A percentile compares a stretch with the other conserved stretches of the same genome.
Evolutionary conservation across 1,140 invertebrate genomes (phyloP).

Genomic region (Ooceraea biroi): DNA sequence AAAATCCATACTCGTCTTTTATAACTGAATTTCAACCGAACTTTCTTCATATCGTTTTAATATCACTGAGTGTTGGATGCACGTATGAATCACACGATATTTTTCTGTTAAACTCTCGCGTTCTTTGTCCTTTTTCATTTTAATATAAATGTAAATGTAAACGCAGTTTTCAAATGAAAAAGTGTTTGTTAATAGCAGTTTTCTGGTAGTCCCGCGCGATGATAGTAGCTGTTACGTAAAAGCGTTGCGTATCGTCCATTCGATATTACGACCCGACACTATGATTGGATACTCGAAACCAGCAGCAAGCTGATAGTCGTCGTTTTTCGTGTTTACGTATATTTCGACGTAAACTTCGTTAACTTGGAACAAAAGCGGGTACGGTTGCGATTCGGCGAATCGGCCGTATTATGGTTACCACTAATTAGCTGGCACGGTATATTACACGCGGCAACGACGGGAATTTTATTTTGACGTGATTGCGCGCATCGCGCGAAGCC

Average conservation of each 20-base stretch:
- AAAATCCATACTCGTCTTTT: neutral
- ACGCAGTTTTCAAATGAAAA: neutral
- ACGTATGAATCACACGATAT: neutral
- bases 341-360: slow-evolving; percentile 41
- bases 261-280: too few relatives aligned
- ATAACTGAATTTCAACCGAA: slow-evolving; percentile 31
- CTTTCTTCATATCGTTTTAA: neutral
- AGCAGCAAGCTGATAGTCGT: slow-evolving; percentile 24
- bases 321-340: neutral
- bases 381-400: slow-evolving; percentile 6
- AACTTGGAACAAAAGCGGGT: slow-evolving; percentile 22
- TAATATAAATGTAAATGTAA: slow-evolving; percentile 1
- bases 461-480: slow-evolving; percentile 52
- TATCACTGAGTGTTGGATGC: neutral
- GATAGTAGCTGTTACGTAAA: neutral
- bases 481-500: slow-evolving; percentile 23
- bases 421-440: slow-evolving; percentile 51
- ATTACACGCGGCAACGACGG: slow-evolving; percentile 32
- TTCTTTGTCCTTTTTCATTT: neutral
- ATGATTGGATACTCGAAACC: slow-evolving; percentile 33
- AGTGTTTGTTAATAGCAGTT: neutral
- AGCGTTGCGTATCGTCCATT: neutral
- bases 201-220: neutral
- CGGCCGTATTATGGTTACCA: slow-evolving; percentile 42
- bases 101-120: neutral